Base-by-base conservation (phyloP, 2,888 invertebrate species). In the Napeogenes inachia region DNA sequence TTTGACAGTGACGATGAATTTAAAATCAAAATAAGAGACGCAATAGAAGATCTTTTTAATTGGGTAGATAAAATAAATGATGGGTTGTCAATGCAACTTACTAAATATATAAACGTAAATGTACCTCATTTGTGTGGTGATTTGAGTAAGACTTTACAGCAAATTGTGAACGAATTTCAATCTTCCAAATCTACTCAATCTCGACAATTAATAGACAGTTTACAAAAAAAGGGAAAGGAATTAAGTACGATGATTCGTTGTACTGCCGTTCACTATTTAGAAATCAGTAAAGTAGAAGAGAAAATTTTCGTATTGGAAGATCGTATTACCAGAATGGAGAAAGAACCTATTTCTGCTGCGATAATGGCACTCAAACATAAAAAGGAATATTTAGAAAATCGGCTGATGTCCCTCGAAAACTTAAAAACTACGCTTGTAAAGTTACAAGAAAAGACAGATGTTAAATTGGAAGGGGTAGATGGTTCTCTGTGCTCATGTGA, bases 21-120 rank as follows among this genome's bases (percentile, higher is more conserved):
- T 68, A 75, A 70, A 60, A 45, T 80, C 4, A 78, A 83, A 69
- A 61, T 84, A 10, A 71, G 71, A 32, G 68, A 72, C 38, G 73
- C 73, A 54, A 66, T 72, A 2, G 81, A 87, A 54, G 82, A 88
- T 62, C 75, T 89, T 53, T 72, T 86, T 30, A 60, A 75, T 45
- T 90, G 88, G 88, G 63, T 87, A 55, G 90, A 90, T 70, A 84
- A 80, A 76, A 84, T 85, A 59, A 73, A 80, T 61, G 89, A 89
- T 73, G 79, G 73, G 33, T 64, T 88, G 33, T 76, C 83, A n/a
- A 70, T 78, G 10, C 72, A 72, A 54, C 63, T 88, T 33, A 78
- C 80, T 57, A 83, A 82, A 66, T 79, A 85, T 62, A 70, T 87
- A 30, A 80, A 80, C 65, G 62, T 80, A 30, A 74, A 81, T 62